These are phyloP conservation scores for Chloroclysta siterata DNA, from an alignment of 2,888 invertebrate genomes.

Conservation along the genomic window DNA sequence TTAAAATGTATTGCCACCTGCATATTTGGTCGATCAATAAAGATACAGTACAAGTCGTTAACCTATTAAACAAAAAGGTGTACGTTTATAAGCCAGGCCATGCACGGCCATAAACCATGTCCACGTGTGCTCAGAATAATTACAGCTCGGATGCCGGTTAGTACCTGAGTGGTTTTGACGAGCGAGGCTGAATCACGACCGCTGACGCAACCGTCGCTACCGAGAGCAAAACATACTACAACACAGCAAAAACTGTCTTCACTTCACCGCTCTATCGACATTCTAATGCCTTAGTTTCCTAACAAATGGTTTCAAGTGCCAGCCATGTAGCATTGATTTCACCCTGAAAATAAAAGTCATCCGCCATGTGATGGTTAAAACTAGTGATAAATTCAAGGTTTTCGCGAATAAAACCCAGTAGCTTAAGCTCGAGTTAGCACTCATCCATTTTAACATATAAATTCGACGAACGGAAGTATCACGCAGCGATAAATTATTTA, in stretches of 20 bases:
- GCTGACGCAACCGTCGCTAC: constrained; percentile 64
- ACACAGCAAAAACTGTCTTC: constrained; percentile 52
- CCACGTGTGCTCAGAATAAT: constrained; percentile 82
- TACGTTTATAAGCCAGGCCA: constrained; percentile 70
- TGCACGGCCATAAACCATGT: constrained; percentile 71
- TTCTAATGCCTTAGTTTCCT: constrained; percentile 16
- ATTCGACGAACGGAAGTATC: constrained; percentile 81
- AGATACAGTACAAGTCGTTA: constrained; percentile 70
- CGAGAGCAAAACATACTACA: constrained; percentile 51
- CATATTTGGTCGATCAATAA: constrained; percentile 67
- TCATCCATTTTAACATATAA: constrained; percentile 74
- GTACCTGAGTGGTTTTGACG: constrained; percentile 62
- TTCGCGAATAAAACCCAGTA: constrained; percentile 75
- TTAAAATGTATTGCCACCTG: constrained; percentile 42
- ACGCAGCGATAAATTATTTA: constrained; percentile 82
- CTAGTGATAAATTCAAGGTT: constrained; percentile 26
- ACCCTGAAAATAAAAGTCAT: not conserved
- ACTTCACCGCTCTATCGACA: constrained; percentile 25
- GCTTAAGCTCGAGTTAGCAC: constrained; percentile 64
- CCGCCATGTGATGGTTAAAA: not conserved
- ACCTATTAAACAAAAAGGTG: constrained; percentile 76
- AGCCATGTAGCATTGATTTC: not conserved
- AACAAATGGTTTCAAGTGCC: not conserved
- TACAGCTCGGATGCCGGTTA: constrained; percentile 58
- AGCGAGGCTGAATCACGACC: constrained; percentile 69